Base-by-base conservation (phyloP, 2,888 invertebrate species). In the Lithophane socia region DNA sequence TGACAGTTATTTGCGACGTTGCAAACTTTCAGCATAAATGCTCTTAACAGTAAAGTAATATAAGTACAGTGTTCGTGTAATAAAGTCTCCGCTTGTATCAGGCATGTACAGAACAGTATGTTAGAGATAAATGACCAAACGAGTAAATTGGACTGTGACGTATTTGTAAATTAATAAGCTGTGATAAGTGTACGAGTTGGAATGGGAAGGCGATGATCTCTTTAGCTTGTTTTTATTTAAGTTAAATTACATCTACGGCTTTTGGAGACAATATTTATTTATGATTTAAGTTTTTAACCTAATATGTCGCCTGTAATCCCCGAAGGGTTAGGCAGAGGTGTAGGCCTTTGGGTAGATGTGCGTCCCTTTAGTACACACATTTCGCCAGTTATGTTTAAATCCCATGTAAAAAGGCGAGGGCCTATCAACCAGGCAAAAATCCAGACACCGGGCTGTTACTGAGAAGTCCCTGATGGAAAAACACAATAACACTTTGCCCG, bases 81-180 rank as follows among this genome's bases (percentile, higher is more conserved):
- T 80, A 75, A 79, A 60, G 69, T 82, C 47, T 83, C 77, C 68
- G 83, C 87, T 87, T 87, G 87, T 84, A 85, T 87, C 81, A 88
- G 84, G 78, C 85, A 82, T 87, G 80, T 85, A 85, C 85, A 87
- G 87, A 84, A 75, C 80, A 73, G 75, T 84, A 87, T 88, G 80
- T 84, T 86, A 89, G 83, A 83, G 87, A 89, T 90, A 91, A 92
- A 91, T 89, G 95, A 95, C 95, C 94, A 95, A 94, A 91, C 87
- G 87, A 90, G 85, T 91, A 90, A 92, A 92, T 88, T 87, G 91
- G 90, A 92, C 89, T 92, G 92, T 93, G 92, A 94, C 89, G 85
- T 93, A 93, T 89, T 91, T 94, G 92, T 95, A 95, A 93, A 94
- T 93, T 92, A 92, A 92, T 93, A 93, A 95, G 93, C 96, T 96